These are phyloP conservation scores for Mirza zaza DNA, from an alignment of 2,113 vertebrate genomes.

Conservation along the genomic window DNA sequence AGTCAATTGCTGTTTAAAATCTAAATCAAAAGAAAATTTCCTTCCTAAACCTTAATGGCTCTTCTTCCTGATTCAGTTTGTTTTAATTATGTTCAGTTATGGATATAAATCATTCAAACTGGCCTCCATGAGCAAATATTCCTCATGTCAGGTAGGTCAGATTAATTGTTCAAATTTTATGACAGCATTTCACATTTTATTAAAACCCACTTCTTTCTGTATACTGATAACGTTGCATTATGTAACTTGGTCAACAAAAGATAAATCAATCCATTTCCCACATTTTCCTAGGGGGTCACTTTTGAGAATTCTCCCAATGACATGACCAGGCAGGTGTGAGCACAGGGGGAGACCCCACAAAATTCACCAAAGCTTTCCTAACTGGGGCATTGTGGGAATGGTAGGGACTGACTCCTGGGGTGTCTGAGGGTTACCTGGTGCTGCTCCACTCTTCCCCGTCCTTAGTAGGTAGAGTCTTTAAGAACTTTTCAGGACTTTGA, in stretches of 20 bases:
- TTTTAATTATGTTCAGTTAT: constrained; percentile 41
- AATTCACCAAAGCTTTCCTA: neutral
- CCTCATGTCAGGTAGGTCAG: constrained; percentile 20
- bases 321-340: neutral
- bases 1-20: constrained; percentile 57
- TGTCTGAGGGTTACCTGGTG: neutral
- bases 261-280: neutral
- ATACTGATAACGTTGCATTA: neutral
- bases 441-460: neutral
- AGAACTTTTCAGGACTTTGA: neutral
- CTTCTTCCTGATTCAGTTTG: constrained; percentile 7
- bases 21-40: constrained; percentile 50
- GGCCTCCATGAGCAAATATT: constrained; percentile 17
- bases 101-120: constrained; percentile 32
- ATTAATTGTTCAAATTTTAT: constrained; percentile 57
- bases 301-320: neutral
- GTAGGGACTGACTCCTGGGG: neutral
- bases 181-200: neutral
- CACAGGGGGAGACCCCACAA: neutral
- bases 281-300: neutral
- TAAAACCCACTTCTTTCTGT: constrained; percentile 18
- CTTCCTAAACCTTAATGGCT: neutral
- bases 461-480: neutral
- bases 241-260: neutral
- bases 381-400: neutral